Evolutionary conservation across 2,888 invertebrate species (phyloP).

Genomic region (Thelaira solivaga): DNA sequence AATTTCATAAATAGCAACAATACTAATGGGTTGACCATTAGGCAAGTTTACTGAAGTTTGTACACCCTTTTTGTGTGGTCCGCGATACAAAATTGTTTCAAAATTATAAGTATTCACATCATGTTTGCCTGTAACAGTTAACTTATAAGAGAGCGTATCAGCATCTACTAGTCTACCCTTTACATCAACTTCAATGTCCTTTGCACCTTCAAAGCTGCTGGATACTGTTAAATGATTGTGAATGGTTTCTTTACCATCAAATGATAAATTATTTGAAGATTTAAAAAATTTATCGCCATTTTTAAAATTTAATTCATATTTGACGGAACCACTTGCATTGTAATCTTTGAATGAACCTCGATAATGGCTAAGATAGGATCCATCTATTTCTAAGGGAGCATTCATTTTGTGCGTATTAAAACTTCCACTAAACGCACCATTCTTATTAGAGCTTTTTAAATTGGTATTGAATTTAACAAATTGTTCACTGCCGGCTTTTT

Average conservation of each 20-base stretch:
- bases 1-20: conserved; percentile 71
- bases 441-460: conserved; percentile 66
- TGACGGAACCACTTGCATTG: conserved; percentile 64
- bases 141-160: conserved; percentile 76
- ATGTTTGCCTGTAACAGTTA: conserved; percentile 77
- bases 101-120: conserved; percentile 81
- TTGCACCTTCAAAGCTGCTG: conserved; percentile 78
- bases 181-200: conserved; percentile 78
- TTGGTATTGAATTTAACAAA: conserved; percentile 65
- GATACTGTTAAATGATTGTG: conserved; percentile 76
- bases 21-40: conserved; percentile 67
- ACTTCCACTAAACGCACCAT: conserved; percentile 69
- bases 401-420: conserved; percentile 65
- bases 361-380: conserved; percentile 67
- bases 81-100: conserved; percentile 79
- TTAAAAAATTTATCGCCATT: conserved; percentile 76
- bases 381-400: conserved; percentile 69
- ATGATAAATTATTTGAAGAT: conserved; percentile 71
- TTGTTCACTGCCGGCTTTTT: conserved; percentile 67
- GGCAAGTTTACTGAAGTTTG: conserved; percentile 80
- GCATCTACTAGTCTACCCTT: conserved; percentile 70
- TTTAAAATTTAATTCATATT: conserved; percentile 64
- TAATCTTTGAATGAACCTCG: conserved; percentile 65
- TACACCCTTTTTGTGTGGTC: conserved; percentile 79
- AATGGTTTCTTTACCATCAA: conserved; percentile 75